Base-by-base conservation (phyloP, 2,888 invertebrate genomes). In the Rutpela maculata region DNA sequence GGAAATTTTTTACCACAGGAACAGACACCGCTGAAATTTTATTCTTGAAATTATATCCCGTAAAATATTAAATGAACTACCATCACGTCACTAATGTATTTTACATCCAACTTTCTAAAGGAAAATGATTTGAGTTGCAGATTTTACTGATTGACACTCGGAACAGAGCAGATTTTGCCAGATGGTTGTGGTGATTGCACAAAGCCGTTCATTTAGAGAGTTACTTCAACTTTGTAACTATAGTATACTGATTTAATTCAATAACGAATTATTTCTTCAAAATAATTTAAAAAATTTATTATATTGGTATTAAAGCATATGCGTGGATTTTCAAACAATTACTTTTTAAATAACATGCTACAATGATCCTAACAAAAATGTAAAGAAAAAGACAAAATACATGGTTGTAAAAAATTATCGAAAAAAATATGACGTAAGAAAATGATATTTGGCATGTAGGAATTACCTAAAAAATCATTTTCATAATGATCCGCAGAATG, bases 41-140 rank as follows among this genome's bases (percentile, higher is more conserved):
- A 26, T 60, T 15, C 10, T 50, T n/a, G 5, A 50, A 50, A 50
- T 50, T 50, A 50, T 12, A 50, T 50, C n/a, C 50, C 50, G 2
- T 50, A n/a, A 50, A 50, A 50, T 50, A 50, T 50, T 50, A 50
- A 50, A n/a, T n/a, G 50, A 50, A 50, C 15, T n/a, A 50, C 12
- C 50, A 50, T n/a, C 50, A 35, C 31, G 7, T 35, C n/a, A 50
- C 12, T 11, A 12, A 43, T 43, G 12, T 43, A 1, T 43, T 43
- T 43, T 15, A 43, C 15, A 2, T n/a, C 15, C 15, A 50, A n/a
- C n/a, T 2, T 72, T 60, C 26, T n/a, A 63, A 26, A 57, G 63
- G 56, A 63, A 76, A 78, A 74, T 77, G 76, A 82, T 82, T 81
- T 81, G 79, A 73, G 66, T 80, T 81, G 81, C 81, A 80, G 77